Evolutionary conservation across 2,797 vertebrate genomes (phyloP).

Genomic region (Lophius americanus): DNA sequence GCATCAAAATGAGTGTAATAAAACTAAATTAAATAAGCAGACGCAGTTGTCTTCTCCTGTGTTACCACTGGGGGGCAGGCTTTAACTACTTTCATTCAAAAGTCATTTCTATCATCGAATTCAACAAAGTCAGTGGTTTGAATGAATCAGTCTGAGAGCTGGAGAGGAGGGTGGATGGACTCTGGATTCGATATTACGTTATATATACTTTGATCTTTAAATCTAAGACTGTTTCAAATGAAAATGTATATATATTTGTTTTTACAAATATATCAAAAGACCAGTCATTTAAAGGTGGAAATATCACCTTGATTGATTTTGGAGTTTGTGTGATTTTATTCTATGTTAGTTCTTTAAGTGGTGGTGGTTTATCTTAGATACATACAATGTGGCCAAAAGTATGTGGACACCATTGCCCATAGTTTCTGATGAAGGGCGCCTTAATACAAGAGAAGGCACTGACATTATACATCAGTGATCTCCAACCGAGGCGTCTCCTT

Average conservation of each 20-base stretch:
- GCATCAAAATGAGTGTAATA: not conserved
- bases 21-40: not conserved
- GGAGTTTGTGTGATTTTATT: too few species aligned
- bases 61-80: constrained; percentile 49
- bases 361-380: not conserved
- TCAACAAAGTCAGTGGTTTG: too few species aligned
- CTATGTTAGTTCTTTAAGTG: not conserved
- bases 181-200: too few species aligned
- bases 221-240: not conserved
- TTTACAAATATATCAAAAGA: too few species aligned
- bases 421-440: not conserved
- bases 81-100: not conserved
- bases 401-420: not conserved
- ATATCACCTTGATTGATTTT: not conserved
- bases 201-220: not conserved
- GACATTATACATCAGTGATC: not conserved
- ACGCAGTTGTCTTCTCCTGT: constrained; percentile 21
- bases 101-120: not conserved
- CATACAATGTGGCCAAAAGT: not conserved
- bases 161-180: too few species aligned
- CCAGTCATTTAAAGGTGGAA: not conserved
- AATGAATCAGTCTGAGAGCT: too few species aligned
- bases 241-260: too few species aligned
- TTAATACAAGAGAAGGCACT: too few species aligned
- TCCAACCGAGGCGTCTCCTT: not conserved